These are phyloP conservation scores for Etia nguti DNA, from an alignment of 2,113 vertebrate genomes.

Conservation along the genomic window DNA sequence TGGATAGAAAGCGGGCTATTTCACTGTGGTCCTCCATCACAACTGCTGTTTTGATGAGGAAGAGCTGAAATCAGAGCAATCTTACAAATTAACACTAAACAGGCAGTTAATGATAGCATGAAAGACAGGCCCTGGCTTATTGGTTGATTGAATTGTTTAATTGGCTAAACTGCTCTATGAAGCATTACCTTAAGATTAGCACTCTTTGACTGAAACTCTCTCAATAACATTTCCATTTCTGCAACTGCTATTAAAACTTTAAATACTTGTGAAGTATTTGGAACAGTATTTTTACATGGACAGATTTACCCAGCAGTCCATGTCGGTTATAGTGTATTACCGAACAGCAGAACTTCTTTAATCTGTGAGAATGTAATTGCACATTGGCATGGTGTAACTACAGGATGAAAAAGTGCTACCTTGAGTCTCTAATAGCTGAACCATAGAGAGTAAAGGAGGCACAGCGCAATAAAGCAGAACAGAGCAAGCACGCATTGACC, in stretches of 20 bases:
- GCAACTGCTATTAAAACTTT: neutral
- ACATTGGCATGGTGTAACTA: neutral
- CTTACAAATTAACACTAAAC: neutral
- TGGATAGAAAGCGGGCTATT: neutral
- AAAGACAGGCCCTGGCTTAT: neutral
- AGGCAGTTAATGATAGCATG: neutral
- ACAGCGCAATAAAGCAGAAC: neutral
- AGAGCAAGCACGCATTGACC: constrained; percentile 33
- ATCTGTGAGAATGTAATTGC: neutral
- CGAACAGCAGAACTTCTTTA: neutral
- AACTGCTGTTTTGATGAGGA: neutral
- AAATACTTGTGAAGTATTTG: neutral
- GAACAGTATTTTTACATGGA: neutral
- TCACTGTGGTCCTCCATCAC: neutral
- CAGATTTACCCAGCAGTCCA: neutral
- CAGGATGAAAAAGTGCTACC: neutral
- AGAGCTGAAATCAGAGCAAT: neutral
- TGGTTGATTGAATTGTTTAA: neutral
- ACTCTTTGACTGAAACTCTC: neutral
- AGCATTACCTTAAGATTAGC: neutral
- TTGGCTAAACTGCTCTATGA: neutral
- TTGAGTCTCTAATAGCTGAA: neutral
- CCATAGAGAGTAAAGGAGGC: neutral
- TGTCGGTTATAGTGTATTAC: neutral
- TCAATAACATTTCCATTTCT: neutral